Evolutionary conservation across 2,113 vertebrate genomes (phyloP), one percentile per base, ranked within the genome.

Genomic region (Cyanoderma ruficeps): DNA sequence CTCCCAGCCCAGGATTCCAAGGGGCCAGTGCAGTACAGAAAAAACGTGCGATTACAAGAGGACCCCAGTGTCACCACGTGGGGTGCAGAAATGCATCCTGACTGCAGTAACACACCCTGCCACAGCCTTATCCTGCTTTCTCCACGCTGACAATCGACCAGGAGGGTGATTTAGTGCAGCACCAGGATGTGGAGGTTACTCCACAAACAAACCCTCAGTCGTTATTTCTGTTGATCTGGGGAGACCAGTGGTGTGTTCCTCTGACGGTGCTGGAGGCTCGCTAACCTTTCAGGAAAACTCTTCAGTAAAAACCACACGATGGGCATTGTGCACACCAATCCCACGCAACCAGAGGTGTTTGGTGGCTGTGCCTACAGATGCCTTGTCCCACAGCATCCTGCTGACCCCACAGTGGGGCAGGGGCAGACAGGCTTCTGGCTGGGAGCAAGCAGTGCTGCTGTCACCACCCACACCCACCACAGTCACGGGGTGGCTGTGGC

Each of bases 121-220:
- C 4, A 3, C 60, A 39, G 24, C 64, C 64, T 49, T 7, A 30
- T 17, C 16, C 65, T 83, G 59, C 63, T 75, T 74, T 82, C 30
- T 81, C n/a, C 44, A 6, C 0, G 0, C 28, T 82, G 55, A 63
- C 46, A 35, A 14, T 13, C 0, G 0, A 4, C 52, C 33, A 13
- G 14, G 39, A 82, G 41, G 25, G 50, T 79, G 65, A 83, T 65
- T 55, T 55, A 60, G 41, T 33, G 68, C 2, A 2, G 72, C n/a
- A 24, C 33, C 42, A 22, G n/a, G 20, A 10, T 8, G 7, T 20
- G 39, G 71, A 77, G 39, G 47, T 84, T 27, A 13, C 52, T 68
- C 46, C 60, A 16, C 65, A 49, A 42, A 21, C 50, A 67, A 77
- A 10, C 31, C 60, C 41, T 53, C 41, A 11, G 60, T 47, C 4